Percentiles rank a stretch among this genome's conserved stretches.
These are phyloP conservation scores for Eubasilissa splendida DNA, from an alignment of 2,888 invertebrate genomes.

Conservation along the genomic window DNA sequence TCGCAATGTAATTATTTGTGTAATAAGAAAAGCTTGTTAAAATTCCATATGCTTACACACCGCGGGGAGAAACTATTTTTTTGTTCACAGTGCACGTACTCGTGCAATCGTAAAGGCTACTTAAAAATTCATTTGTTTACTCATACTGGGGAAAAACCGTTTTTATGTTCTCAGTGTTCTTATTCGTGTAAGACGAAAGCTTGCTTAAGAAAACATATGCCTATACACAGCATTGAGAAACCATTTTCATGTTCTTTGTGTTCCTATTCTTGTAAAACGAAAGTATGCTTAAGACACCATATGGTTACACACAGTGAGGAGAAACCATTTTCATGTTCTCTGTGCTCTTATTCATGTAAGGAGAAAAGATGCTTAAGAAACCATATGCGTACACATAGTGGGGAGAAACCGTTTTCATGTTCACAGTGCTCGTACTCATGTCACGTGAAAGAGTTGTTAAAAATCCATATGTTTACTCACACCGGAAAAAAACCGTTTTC, in stretches of 20 bases:
- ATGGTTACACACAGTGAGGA: no score
- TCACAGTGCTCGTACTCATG: not conserved
- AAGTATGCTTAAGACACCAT: no score
- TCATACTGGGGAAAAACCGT: conserved; percentile 16
- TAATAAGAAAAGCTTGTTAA: not conserved
- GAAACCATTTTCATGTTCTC: no score
- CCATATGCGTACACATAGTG: not conserved
- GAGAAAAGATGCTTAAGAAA: not conserved
- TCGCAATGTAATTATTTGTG: not conserved
- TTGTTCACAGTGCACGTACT: not conserved
- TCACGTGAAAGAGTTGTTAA: not conserved
- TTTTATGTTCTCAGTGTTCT: no score
- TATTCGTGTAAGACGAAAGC: no score
- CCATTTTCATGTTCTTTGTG: no score
- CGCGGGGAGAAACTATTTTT: conserved; percentile 5
- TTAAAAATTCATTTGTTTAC: not conserved
- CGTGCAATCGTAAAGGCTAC: not conserved
- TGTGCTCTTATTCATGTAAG: not conserved
- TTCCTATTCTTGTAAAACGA: no score
- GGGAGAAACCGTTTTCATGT: not conserved
- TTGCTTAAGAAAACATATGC: no score
- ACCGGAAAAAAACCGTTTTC: no score
- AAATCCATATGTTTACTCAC: not conserved
- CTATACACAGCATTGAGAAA: no score
- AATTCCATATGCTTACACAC: not conserved